Evolutionary conservation across 2,797 vertebrate species (phyloP), one percentile per base, ranked within the genome.

Genomic region (Apodemus agrarius): DNA sequence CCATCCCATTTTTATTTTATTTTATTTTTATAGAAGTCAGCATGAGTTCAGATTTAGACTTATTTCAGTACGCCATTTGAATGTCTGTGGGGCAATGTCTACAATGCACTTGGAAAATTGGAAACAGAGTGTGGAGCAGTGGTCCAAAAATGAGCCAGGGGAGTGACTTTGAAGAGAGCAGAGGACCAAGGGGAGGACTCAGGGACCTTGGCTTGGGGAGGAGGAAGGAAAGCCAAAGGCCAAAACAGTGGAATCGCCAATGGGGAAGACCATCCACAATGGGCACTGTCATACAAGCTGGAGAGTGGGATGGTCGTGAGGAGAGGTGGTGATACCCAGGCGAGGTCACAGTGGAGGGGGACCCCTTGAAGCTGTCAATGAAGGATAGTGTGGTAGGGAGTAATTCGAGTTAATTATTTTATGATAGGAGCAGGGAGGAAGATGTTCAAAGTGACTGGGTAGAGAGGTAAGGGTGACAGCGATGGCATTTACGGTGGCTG

Each of bases 381-480:
- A 94, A 90, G 81, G 72, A 54, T 76, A 74, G 26, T 86, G 81
- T 46, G 16, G 10, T 65, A n/a, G 85, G 76, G 76, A 78, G 17
- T 79, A 83, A 92, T 46, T 40, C 57, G 40, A 86, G 78, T 93
- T 89, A 75, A 94, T 96, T 92, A 67, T 90, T 94, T 81, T 85
- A 46, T 76, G 92, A 93, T 69, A 31, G 43, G 81, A 91, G 67
- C 59, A 31, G 72, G 52, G 78, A 92, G 78, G 95, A 85, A 87
- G 83, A 85, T 69, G 80, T 76, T 90, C 75, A 82, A 29, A 85
- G n/a, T 82, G 52, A 17, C 72, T 52, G 78, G 49, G 91, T 19
- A 21, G 57, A 57, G 52, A 52, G 31, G 67, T 80, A 40, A 34
- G 6, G n/a, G 74, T 69, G 80, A 90, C 29, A 49, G 29, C 4